Conservation (phyloP, 2,888 invertebrate genomes). For the Pristionchus maxplancki region DNA sequence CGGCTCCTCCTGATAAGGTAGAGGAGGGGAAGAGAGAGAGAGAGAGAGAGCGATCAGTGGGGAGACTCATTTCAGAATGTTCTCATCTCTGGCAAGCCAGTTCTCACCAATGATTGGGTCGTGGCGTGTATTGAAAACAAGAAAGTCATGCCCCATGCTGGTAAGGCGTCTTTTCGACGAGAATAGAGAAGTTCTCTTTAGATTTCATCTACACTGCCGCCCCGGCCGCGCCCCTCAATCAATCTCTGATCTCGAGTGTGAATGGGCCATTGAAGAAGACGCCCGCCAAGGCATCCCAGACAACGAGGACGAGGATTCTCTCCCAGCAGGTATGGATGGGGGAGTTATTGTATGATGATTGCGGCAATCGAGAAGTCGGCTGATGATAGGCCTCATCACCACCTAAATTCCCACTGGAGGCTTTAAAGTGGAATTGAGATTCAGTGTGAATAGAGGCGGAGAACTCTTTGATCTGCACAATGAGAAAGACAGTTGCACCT, state of each 20-base stretch:
- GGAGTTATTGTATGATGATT: neutral
- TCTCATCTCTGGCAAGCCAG: slow-evolving; percentile 15
- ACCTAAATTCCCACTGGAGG: slow-evolving; percentile 22
- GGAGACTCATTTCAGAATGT: neutral
- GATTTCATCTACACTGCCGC: neutral
- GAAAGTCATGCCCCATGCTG: slow-evolving; percentile 53
- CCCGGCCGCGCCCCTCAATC: neutral
- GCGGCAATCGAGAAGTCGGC: neutral
- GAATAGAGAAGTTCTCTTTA: neutral
- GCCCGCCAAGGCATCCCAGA: neutral
- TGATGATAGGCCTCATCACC: neutral
- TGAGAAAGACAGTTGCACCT: neutral
- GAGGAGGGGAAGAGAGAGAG: too few relatives aligned
- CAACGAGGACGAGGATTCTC: neutral
- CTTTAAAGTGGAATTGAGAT: neutral
- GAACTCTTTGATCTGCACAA: neutral
- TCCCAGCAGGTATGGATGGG: neutral
- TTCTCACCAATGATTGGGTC: slow-evolving; percentile 60
- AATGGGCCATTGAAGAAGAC: slow-evolving; percentile 40
- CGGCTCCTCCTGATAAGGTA: slow-evolving; percentile 19
- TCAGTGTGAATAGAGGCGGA: neutral
- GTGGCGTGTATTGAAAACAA: slow-evolving; percentile 57
- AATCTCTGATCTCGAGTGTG: slow-evolving; percentile 36
- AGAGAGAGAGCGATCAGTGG: too few relatives aligned
- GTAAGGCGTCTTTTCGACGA: neutral